Evolutionary conservation across 2,797 vertebrate species (phyloP).

Genomic region (Prionace glauca): DNA sequence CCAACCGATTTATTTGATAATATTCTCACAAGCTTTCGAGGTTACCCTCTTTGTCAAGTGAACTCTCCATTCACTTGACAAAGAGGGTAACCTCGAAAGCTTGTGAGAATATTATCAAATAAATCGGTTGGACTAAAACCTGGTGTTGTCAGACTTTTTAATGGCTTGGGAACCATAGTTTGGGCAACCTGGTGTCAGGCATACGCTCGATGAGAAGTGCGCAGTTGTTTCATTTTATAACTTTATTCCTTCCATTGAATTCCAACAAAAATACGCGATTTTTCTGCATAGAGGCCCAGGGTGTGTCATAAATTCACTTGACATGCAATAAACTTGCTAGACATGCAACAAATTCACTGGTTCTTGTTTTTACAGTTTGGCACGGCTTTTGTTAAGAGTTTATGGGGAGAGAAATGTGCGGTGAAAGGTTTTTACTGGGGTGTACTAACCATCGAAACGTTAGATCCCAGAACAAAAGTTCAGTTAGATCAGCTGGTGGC

Average conservation of each 20-base stretch:
- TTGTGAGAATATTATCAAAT: too few relatives aligned
- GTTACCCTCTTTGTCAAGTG: too few relatives aligned
- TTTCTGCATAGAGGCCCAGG: constrained; percentile 74
- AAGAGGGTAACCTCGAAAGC: too few relatives aligned
- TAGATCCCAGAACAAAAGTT: neutral
- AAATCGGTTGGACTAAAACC: too few relatives aligned
- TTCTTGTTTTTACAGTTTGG: constrained; percentile 4
- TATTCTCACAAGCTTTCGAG: too few relatives aligned
- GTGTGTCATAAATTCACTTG: constrained; percentile 78
- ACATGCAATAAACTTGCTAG: constrained; percentile 59
- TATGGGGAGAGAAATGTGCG: neutral
- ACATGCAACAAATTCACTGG: neutral
- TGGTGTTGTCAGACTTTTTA: too few relatives aligned
- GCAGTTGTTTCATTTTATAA: constrained; percentile 90
- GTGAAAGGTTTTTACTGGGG: neutral
- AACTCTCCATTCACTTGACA: too few relatives aligned
- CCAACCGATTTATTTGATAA: too few relatives aligned
- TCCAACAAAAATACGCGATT: constrained; percentile 94
- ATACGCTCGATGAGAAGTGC: constrained; percentile 76
- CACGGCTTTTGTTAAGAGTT: neutral
- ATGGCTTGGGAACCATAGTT: constrained; percentile 45
- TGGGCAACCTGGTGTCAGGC: constrained; percentile 55
- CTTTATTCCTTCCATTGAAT: constrained; percentile 95
- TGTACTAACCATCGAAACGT: neutral
- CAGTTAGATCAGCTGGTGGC: neutral